Conservation (phyloP, 92 coral and sea anemone species). For the Porites cylindrica region DNA sequence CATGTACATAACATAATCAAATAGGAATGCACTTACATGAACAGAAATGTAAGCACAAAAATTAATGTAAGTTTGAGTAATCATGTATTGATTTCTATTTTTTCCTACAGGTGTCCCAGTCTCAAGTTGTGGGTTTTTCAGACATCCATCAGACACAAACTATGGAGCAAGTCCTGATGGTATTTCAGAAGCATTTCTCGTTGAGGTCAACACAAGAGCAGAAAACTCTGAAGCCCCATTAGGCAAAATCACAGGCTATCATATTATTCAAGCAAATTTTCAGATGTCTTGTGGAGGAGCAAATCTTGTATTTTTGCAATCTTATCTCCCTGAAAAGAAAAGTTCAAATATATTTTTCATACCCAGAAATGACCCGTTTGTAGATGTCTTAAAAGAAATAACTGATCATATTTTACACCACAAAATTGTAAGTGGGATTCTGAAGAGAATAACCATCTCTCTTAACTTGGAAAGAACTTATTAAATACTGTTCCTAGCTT, state of each 20-base stretch:
- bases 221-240: slow-evolving; percentile 23
- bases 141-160: too few relatives aligned
- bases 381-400: slow-evolving; percentile 50
- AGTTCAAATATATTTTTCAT: slow-evolving; percentile 29
- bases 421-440: slow-evolving; percentile 46
- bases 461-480: too few relatives aligned
- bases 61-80: slow-evolving; percentile 27
- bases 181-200: slow-evolving; percentile 13
- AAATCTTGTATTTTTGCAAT: slow-evolving; percentile 42
- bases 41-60: slow-evolving; percentile 28
- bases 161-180: too few relatives aligned
- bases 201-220: slow-evolving; percentile 54
- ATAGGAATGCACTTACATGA: slow-evolving; percentile 17
- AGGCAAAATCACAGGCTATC: slow-evolving; percentile 27
- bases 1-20: slow-evolving; percentile 21
- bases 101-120: too few relatives aligned
- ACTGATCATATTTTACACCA: slow-evolving; percentile 49
- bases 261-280: slow-evolving; percentile 46
- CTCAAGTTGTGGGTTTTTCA: too few relatives aligned
- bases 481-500: too few relatives aligned
- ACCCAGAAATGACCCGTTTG: slow-evolving; percentile 50
- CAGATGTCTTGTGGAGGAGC: slow-evolving; percentile 39
- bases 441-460: slow-evolving; percentile 26
- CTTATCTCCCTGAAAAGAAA: slow-evolving; percentile 58
- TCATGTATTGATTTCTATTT: slow-evolving; percentile 25